Evolutionary conservation across 2,888 invertebrate species (phyloP), one percentile per base, ranked within the genome.

Genomic region (Emmelina monodactyla): DNA sequence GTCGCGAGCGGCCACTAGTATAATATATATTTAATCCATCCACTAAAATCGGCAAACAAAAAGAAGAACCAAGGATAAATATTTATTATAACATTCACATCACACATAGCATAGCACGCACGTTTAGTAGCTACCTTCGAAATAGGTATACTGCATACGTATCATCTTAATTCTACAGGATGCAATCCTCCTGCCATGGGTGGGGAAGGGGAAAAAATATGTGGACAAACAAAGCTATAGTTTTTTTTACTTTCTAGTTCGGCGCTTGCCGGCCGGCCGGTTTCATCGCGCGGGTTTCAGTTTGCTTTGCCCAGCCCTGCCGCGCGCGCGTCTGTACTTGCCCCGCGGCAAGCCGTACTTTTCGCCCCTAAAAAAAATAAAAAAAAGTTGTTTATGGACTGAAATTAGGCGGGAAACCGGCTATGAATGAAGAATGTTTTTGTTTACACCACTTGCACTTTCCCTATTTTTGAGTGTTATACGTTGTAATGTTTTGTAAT

Each of bases 401-500:
- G 22, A 33, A 37, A 22, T 35, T 37, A 32, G 22, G 32, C 22
- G 32, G 34, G 37, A 41, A 44, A 28, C 29, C 37, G 35, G 30
- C 35, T 37, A 37, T 41, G 40, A 42, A 32, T 33, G 28, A 32
- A 33, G 29, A 16, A 45, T 41, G 44, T 50, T 47, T 49, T 49
- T 44, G 25, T 25, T n/a, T n/a, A n/a, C n/a, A n/a, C n/a, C n/a
- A n/a, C n/a, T n/a, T n/a, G n/a, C n/a, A n/a, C n/a, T n/a, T n/a
- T n/a, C n/a, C n/a, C n/a, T n/a, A n/a, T n/a, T 25, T 11, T 10
- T 25, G 25, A n/a, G 25, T n/a, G 11, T 25, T 25, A 25, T 25
- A 6, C n/a, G 9, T 6, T 6, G 19, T 19, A 45, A 59, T 59
- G 62, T 49, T 55, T 49, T 44, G 53, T 54, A 56, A 73, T 60